Evolutionary conservation across 2,888 invertebrate species (phyloP).

Genomic region (Lasius fuliginosus): DNA sequence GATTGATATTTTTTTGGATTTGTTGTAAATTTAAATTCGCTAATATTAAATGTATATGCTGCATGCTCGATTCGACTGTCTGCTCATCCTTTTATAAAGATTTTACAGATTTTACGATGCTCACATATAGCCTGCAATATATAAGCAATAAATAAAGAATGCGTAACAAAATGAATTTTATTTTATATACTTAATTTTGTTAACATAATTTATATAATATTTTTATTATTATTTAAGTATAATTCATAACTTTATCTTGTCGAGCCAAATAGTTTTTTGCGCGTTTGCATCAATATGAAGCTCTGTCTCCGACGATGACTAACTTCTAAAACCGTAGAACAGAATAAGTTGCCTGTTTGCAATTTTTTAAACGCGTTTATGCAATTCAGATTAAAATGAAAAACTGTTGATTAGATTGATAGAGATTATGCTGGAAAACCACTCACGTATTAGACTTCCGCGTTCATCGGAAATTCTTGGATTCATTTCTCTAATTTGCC

Average conservation of each 20-base stretch:
- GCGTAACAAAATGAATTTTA: no score
- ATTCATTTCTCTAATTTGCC: constrained; percentile 2
- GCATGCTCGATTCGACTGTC: no score
- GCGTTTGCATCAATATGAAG: neutral
- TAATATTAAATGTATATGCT: neutral
- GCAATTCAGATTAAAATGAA: neutral
- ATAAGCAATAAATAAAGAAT: no score
- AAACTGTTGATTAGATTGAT: neutral
- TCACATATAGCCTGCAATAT: no score
- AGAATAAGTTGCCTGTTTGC: neutral
- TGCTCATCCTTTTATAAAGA: no score
- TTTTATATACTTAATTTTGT: no score
- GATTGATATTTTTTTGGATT: neutral
- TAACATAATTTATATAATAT: no score
- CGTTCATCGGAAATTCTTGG: constrained; percentile 1
- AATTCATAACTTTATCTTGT: no score
- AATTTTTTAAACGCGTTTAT: neutral
- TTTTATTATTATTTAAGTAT: no score
- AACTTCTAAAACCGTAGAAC: neutral
- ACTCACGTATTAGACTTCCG: neutral
- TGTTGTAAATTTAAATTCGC: neutral
- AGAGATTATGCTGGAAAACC: neutral
- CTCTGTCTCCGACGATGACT: neutral
- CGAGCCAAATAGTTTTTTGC: no score
- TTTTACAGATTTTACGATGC: no score